Percentiles rank a stretch among this genome's conserved stretches.
These are phyloP conservation scores for Campoletis raptor DNA, from an alignment of 2,888 invertebrate genomes.

Conservation along the genomic window DNA sequence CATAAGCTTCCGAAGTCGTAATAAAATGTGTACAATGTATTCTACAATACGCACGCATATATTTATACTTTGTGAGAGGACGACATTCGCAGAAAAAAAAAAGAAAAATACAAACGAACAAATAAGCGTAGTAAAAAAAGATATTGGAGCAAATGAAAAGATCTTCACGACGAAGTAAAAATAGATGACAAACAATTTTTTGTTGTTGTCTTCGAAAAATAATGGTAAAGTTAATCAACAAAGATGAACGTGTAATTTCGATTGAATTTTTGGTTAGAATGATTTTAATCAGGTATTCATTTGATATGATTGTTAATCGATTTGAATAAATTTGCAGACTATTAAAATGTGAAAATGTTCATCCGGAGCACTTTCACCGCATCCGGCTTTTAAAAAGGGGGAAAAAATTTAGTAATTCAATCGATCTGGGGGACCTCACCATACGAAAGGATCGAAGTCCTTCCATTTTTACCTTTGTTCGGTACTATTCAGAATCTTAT, in stretches of 20 bases:
- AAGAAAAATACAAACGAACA: background rate
- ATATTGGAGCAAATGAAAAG: background rate
- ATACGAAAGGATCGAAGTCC: constrained; percentile 67
- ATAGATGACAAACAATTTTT: background rate
- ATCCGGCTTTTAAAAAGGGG: constrained; percentile 59
- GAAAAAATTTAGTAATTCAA: constrained; percentile 73
- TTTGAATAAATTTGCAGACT: constrained; percentile 15
- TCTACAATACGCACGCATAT: background rate
- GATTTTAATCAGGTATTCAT: background rate
- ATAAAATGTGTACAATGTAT: constrained; percentile 26
- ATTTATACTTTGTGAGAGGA: background rate
- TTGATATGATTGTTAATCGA: constrained; percentile 26
- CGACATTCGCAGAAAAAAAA: background rate
- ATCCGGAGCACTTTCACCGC: constrained; percentile 61
- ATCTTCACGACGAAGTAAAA: background rate
- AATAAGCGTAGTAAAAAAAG: background rate
- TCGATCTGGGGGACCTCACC: constrained; percentile 69
- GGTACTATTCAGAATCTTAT: constrained; percentile 40
- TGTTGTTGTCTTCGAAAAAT: background rate
- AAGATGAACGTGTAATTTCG: background rate
- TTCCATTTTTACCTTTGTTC: constrained; percentile 66
- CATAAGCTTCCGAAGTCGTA: constrained; percentile 10
- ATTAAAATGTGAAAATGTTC: constrained; percentile 35
- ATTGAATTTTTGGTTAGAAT: background rate
- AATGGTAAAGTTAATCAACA: background rate